phyloP scores from a whole-genome alignment of 1,140 invertebrate species.

The Trialeurodes vaporariorum region DNA sequence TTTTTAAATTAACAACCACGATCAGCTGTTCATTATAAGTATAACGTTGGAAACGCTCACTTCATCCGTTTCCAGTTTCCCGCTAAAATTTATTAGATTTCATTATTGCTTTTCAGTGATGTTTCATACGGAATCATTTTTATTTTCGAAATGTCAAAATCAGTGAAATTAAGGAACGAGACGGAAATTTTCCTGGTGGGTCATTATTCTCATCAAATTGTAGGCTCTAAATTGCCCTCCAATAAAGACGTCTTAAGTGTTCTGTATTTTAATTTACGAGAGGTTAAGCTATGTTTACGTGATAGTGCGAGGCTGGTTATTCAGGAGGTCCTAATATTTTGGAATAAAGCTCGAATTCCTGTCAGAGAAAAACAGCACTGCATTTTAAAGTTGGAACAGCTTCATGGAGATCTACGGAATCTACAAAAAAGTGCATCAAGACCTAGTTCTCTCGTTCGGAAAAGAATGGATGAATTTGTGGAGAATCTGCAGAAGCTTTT shows the following conservation, averaged over 20 bases:
- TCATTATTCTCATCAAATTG: constrained; percentile 4
- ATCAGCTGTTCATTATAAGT: no score
- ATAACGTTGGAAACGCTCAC: no score
- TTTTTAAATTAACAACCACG: no score
- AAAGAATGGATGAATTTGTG: constrained; percentile 17
- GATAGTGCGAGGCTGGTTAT: constrained; percentile 1
- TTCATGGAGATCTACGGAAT: constrained; percentile 18
- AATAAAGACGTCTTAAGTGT: constrained; percentile 18
- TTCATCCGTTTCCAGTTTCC: no score
- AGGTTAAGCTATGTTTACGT: constrained; percentile 5
- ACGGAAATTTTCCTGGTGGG: no score
- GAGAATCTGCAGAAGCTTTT: constrained; percentile 23
- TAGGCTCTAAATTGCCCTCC: no score
- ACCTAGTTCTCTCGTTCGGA: constrained; percentile 7
- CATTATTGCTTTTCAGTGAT: no score
- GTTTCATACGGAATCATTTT: no score
- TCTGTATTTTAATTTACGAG: constrained; percentile 20
- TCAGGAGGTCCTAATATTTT: constrained; percentile 11
- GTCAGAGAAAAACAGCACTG: constrained; percentile 15
- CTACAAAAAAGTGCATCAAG: constrained; percentile 14
- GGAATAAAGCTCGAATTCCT: constrained; percentile 13
- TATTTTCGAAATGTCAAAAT: no score
- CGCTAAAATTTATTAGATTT: no score
- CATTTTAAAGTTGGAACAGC: constrained; percentile 16
- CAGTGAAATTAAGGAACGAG: no score